Evolutionary conservation across 2,797 vertebrate genomes (phyloP).

Genomic region (Rhynchotus rufescens): DNA sequence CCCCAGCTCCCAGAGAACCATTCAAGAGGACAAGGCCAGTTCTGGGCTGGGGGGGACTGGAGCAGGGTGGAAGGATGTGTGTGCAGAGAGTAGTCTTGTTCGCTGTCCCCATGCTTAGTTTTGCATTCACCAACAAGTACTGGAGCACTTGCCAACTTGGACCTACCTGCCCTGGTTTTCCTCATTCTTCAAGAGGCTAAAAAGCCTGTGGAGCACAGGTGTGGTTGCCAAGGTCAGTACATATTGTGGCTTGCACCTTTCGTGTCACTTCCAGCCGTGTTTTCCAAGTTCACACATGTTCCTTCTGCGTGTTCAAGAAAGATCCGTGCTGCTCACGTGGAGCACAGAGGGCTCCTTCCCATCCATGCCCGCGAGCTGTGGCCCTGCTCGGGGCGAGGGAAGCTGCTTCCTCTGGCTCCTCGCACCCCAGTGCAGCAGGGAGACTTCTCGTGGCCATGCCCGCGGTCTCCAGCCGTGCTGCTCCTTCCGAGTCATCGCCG

Average conservation of each 20-base stretch:
- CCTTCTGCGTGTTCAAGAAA: neutral
- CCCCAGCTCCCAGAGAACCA: neutral
- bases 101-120: neutral
- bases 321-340: neutral
- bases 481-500: neutral
- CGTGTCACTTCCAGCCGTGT: neutral
- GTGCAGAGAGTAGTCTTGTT: neutral
- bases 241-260: neutral
- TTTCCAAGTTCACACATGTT: neutral
- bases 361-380: neutral
- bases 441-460: neutral
- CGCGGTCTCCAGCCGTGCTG: neutral
- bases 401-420: neutral
- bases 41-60: neutral
- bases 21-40: neutral
- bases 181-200: neutral
- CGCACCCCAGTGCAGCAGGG: neutral
- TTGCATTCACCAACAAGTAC: neutral
- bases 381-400: neutral
- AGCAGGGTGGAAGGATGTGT: neutral
- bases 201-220: neutral
- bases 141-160: neutral
- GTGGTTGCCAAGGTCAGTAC: constrained; percentile 5
- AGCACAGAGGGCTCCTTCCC: neutral
- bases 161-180: neutral